Percentiles rank a stretch among this genome's conserved stretches.
These are phyloP conservation scores for Diachasma alloeum DNA, from an alignment of 1,140 invertebrate species.

Conservation along the genomic window DNA sequence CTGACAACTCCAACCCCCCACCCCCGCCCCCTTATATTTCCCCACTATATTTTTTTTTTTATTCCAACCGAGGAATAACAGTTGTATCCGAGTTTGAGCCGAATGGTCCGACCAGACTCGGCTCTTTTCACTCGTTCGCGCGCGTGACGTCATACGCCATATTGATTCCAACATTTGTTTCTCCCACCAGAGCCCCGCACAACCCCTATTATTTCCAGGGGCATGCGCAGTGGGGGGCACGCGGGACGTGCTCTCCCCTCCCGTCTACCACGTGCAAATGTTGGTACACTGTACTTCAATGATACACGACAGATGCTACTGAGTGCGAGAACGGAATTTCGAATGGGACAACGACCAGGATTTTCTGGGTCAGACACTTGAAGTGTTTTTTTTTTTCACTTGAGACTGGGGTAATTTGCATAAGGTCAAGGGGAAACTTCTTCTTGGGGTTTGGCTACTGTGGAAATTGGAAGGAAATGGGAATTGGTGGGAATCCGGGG, in stretches of 20 bases:
- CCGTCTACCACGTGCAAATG: background rate
- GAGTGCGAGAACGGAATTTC: background rate
- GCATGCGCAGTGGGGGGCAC: background rate
- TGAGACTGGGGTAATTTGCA: no score
- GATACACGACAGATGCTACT: background rate
- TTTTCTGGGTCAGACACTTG: background rate
- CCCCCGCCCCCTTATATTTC: constrained; percentile 19
- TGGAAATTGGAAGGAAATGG: no score
- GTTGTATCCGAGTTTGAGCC: constrained; percentile 42
- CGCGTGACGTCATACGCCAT: constrained; percentile 63
- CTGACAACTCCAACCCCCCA: background rate
- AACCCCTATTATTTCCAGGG: constrained; percentile 34
- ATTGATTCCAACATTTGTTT: constrained; percentile 55
- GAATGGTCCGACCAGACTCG: constrained; percentile 53
- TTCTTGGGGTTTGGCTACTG: no score
- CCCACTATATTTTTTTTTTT: background rate
- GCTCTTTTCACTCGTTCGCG: constrained; percentile 31
- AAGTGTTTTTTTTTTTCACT: background rate
- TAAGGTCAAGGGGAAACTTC: background rate
- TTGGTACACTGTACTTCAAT: background rate
- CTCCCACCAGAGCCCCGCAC: constrained; percentile 42
- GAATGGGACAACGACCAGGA: background rate
- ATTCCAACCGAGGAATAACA: constrained; percentile 7
- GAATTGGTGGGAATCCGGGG: no score
- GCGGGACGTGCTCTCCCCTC: background rate